These are phyloP conservation scores for Pangasius sanitwongsei DNA, from an alignment of 2,797 vertebrate species.

Conservation along the genomic window DNA sequence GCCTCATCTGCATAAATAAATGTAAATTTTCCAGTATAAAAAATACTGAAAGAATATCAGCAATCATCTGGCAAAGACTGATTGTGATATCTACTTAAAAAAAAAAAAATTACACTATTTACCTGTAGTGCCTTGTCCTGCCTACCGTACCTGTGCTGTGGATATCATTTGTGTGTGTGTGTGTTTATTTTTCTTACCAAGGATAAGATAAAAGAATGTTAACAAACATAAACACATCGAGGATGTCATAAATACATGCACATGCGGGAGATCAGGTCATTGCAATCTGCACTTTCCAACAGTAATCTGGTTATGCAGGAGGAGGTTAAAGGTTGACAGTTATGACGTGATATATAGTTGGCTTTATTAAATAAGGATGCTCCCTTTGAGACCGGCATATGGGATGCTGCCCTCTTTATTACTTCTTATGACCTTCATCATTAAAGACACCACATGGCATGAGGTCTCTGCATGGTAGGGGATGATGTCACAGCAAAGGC, in stretches of 20 bases:
- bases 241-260: background rate
- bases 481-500: constrained; percentile 49
- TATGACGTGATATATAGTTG: constrained; percentile 72
- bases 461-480: constrained; percentile 23
- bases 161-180: background rate
- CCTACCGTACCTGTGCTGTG: background rate
- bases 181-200: background rate
- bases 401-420: constrained; percentile 51
- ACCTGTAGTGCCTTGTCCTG: background rate
- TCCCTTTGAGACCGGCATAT: constrained; percentile 71
- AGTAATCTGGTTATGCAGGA: constrained; percentile 69
- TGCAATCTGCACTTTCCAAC: background rate
- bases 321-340: constrained; percentile 73
- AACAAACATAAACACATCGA: background rate
- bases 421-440: constrained; percentile 26
- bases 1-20: background rate
- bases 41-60: background rate
- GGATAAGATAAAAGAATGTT: background rate
- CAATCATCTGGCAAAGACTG: background rate
- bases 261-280: background rate
- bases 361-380: constrained; percentile 74
- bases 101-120: background rate
- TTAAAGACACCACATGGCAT: constrained; percentile 39
- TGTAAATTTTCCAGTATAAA: background rate
- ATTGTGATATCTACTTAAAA: background rate